A percentile compares a stretch with the other conserved stretches of the same genome.
These are phyloP conservation scores for Gryllus bimaculatus DNA, from an alignment of 1,140 invertebrate species.

Conservation along the genomic window DNA sequence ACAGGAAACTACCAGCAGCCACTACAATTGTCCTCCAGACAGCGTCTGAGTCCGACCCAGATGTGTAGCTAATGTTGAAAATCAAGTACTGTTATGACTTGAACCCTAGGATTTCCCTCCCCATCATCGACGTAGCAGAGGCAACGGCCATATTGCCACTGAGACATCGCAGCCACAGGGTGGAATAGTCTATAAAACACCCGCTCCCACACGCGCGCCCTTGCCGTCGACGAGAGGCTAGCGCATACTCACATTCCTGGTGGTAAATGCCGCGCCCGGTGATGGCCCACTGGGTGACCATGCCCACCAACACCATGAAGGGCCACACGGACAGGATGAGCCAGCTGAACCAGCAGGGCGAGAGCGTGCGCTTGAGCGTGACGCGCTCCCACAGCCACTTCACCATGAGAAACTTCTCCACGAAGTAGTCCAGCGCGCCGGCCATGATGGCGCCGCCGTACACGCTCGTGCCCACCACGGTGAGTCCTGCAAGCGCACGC, in stretches of 20 bases:
- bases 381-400: conserved; percentile 55
- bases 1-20: too few relatives aligned
- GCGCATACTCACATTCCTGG: conserved; percentile 40
- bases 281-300: conserved; percentile 55
- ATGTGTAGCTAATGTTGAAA: too few relatives aligned
- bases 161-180: too few relatives aligned
- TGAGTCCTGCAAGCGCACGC: conserved; percentile 42
- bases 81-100: too few relatives aligned
- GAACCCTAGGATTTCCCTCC: too few relatives aligned
- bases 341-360: conserved; percentile 67
- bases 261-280: conserved; percentile 62
- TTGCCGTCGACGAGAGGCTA: neutral
- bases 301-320: conserved; percentile 53
- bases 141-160: too few relatives aligned
- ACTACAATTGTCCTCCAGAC: too few relatives aligned
- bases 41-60: too few relatives aligned
- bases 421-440: conserved; percentile 63
- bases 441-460: conserved; percentile 66
- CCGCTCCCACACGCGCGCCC: too few relatives aligned
- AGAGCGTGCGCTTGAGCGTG: conserved; percentile 25
- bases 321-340: conserved; percentile 65
- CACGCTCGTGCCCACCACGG: conserved; percentile 64
- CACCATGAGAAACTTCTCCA: conserved; percentile 59
- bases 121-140: too few relatives aligned
- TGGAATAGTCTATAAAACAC: neutral